Base-by-base conservation (phyloP, 1,140 invertebrate genomes). In the Sesamia nonagrioides region DNA sequence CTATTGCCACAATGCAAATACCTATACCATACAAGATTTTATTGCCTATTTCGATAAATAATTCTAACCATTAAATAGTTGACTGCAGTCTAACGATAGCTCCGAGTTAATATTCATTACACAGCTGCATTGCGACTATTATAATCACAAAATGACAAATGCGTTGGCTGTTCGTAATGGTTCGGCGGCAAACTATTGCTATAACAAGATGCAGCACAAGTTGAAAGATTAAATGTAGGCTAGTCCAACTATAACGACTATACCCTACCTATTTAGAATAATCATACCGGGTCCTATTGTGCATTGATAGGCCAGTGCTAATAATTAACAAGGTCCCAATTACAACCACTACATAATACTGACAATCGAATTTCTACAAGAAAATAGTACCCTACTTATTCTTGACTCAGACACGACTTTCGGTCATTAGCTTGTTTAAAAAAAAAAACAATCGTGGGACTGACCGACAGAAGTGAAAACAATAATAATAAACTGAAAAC, bases 261-360 rank as follows among this genome's bases (percentile, higher is more conserved):
- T 40, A 8, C 37, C 7, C 60, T 69, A 72, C 33, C 9, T 21
- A 56, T 74, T 27, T 42, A 37, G 27, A 52, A 54, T 71, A 71
- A 71, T 60, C 35, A 21, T 66, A 56, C 71, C 52, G 35, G 52
- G 54, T 60, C 71, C 52, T 58, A 58, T 71, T 42, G 71, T 58
- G 71, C 71, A 60, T 74, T 56, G 52, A 74, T 37, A 58, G 52
- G 52, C 66, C 54, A 63, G 60, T 76, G 58, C 56, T 76, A 63
- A 60, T 40, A 50, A 63, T 52, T 17, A 76, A 63, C 58, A 76
- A 63, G 73, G 73, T 76, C 73, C 58, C 73, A 63, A 61, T 63
- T 35, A 76, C 73, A 68, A 77, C 74, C 74, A 33, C 74, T 77
- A 77, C 60, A 54, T 77, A 77, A 77, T 77, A 77, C 74, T 77